Percentiles rank a stretch among this genome's conserved stretches.
phyloP scores from a whole-genome alignment of 64 coral and sea anemone species.

The Montipora efflorescens region DNA sequence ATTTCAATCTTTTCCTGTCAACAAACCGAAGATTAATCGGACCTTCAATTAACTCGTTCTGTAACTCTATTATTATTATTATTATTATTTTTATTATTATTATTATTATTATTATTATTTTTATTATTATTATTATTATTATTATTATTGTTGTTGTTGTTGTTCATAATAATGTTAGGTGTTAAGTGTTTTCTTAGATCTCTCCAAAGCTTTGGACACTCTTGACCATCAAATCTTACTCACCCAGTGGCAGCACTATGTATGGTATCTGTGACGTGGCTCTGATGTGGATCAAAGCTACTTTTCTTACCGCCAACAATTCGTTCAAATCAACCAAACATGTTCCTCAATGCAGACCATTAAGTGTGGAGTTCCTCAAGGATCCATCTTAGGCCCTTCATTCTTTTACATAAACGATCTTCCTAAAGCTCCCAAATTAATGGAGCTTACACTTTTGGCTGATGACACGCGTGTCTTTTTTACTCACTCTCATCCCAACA shows the following conservation, averaged over 20 bases:
- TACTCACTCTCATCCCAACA: no score
- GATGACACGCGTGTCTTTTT: no score
- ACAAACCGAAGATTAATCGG: no score
- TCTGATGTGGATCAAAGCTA: not conserved
- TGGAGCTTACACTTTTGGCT: no score
- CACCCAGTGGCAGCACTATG: not conserved
- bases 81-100: no score
- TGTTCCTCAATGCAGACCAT: not conserved
- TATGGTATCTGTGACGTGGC: not conserved
- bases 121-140: no score
- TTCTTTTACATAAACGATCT: constrained; percentile 50
- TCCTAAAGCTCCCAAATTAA: not conserved
- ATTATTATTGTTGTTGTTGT: no score
- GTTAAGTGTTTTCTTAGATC: not conserved
- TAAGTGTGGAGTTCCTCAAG: not conserved
- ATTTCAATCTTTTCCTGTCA: no score
- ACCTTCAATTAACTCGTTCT: no score
- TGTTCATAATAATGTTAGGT: no score
- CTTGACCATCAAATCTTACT: not conserved
- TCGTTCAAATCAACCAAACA: not conserved
- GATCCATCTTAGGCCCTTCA: constrained; percentile 27
- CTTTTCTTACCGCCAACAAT: not conserved
- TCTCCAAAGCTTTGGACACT: not conserved
- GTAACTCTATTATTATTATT: no score
- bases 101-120: no score